These are phyloP conservation scores for Cabera pusaria DNA, from an alignment of 2,888 invertebrate species.

Conservation along the genomic window DNA sequence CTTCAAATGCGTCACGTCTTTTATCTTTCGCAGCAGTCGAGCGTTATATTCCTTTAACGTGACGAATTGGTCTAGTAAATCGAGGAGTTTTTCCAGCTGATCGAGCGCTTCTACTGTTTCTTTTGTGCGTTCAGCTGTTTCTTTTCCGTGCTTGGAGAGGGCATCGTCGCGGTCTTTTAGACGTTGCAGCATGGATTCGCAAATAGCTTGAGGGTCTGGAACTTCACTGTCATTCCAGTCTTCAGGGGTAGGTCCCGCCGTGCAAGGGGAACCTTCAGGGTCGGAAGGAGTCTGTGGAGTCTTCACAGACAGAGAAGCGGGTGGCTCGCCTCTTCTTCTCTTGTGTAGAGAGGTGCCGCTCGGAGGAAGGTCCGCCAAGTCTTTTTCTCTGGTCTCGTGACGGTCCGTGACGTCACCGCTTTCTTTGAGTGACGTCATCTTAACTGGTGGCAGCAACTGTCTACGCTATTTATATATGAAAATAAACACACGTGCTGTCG, in stretches of 20 bases:
- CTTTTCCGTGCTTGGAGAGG: conserved; percentile 78
- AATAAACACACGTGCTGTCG: conserved; percentile 71
- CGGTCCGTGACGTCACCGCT: conserved; percentile 56
- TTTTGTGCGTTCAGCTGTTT: conserved; percentile 81
- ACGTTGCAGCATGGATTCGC: conserved; percentile 68
- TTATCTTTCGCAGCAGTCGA: conserved; percentile 85
- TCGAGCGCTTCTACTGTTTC: conserved; percentile 88
- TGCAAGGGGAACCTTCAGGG: conserved; percentile 69
- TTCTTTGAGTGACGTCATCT: conserved; percentile 68
- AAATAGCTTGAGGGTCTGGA: conserved; percentile 61
- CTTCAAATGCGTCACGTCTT: conserved; percentile 88
- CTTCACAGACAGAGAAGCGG: conserved; percentile 66
- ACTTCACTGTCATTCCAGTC: conserved; percentile 62
- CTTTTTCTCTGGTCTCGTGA: conserved; percentile 40
- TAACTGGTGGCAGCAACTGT: conserved; percentile 46
- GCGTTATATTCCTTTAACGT: conserved; percentile 88
- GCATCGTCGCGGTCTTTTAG: conserved; percentile 68
- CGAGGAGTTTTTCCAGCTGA: conserved; percentile 90
- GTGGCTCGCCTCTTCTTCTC: conserved; percentile 70
- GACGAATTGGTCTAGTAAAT: conserved; percentile 89
- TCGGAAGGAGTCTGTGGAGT: conserved; percentile 67
- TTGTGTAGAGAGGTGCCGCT: conserved; percentile 72
- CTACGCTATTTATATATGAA: conserved; percentile 72
- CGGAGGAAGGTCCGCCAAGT: conserved; percentile 63
- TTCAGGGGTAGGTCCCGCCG: conserved; percentile 63